phyloP scores from a whole-genome alignment of 2,113 vertebrate species.

The Chroicocephalus ridibundus region DNA sequence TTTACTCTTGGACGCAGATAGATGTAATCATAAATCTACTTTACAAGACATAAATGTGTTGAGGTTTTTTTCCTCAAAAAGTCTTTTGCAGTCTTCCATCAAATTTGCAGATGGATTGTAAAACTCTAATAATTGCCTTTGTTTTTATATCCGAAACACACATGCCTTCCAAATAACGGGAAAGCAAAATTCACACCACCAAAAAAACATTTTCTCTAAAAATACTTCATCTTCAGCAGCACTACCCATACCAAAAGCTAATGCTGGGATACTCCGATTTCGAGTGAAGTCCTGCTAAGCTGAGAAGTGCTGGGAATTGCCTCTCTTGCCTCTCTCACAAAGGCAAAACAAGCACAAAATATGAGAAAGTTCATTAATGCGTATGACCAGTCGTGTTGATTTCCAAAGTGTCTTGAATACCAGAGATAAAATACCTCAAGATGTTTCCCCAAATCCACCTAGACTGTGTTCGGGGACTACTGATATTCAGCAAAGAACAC shows the following conservation, averaged over 20 bases:
- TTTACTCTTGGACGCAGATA: neutral
- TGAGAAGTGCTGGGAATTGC: neutral
- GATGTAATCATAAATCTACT: constrained; percentile 12
- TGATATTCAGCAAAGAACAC: neutral
- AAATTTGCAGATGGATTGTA: neutral
- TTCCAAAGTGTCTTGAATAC: neutral
- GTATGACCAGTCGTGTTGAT: neutral
- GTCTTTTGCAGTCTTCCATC: neutral
- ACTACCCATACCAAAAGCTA: neutral
- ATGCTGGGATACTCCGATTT: neutral
- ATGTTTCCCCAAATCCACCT: neutral
- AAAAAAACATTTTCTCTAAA: neutral
- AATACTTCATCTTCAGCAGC: neutral
- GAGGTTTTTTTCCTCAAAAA: neutral
- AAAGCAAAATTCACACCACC: neutral
- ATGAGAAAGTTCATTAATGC: rapidly evolving
- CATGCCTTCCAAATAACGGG: neutral
- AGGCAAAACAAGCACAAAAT: neutral
- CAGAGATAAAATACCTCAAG: neutral
- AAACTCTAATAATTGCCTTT: neutral
- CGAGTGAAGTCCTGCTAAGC: neutral
- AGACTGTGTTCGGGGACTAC: neutral
- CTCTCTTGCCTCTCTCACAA: neutral
- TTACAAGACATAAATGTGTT: neutral
- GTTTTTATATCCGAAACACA: neutral